A percentile compares a stretch with the other conserved stretches of the same genome.
Evolutionary conservation across 2,113 vertebrate genomes (phyloP).

Genomic region (Furnarius figulus): DNA sequence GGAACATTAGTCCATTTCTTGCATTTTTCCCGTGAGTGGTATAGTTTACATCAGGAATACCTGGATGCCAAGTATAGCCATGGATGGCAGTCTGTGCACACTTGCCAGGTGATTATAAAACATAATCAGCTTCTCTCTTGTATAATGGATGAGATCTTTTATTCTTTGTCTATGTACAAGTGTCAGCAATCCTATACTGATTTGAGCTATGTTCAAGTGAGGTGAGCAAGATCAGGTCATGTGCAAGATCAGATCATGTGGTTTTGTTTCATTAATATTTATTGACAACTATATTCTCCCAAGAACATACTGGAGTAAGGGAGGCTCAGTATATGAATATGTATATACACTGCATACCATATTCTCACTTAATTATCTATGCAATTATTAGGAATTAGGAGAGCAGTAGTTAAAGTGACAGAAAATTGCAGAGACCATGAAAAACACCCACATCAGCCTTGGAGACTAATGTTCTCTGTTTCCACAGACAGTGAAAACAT

Average conservation of each 20-base stretch:
- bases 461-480: not conserved
- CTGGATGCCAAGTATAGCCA: not conserved
- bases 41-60: conserved; percentile 21
- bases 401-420: not conserved
- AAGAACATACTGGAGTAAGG: not conserved
- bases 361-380: not conserved
- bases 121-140: not conserved
- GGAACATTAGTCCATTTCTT: conserved; percentile 19
- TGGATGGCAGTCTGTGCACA: not conserved
- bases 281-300: not conserved
- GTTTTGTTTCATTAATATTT: not conserved
- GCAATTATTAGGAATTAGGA: not conserved
- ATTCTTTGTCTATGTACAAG: not conserved
- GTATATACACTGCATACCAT: not conserved
- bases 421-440: not conserved
- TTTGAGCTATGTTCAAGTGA: not conserved
- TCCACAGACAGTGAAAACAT: not conserved
- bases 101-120: not conserved
- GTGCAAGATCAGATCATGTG: not conserved
- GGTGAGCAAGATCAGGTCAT: not conserved
- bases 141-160: not conserved
- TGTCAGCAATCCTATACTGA: not conserved
- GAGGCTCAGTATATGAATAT: not conserved
- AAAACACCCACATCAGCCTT: not conserved
- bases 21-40: conserved; percentile 23